A percentile compares a stretch with the other conserved stretches of the same genome.
These are phyloP conservation scores for Mythimna pallens DNA, from an alignment of 2,888 invertebrate genomes.

Conservation along the genomic window DNA sequence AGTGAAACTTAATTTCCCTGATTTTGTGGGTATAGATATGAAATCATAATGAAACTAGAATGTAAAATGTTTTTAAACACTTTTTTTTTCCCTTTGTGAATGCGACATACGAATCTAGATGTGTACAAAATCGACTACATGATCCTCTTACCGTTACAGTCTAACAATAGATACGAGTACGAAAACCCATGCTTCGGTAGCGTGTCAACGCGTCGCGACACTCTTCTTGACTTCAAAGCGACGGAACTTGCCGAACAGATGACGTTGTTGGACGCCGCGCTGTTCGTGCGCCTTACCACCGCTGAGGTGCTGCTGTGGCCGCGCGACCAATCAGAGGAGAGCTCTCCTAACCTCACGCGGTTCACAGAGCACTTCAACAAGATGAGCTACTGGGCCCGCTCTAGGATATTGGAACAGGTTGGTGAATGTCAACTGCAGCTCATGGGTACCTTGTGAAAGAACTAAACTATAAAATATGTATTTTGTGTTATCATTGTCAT, in stretches of 20 bases:
- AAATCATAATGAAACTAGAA: too few species aligned
- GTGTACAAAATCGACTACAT: background rate
- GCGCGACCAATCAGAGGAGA: slow-evolving; percentile 98
- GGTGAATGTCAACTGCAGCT: slow-evolving; percentile 1
- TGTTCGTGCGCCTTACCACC: slow-evolving; percentile 99
- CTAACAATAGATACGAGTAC: slow-evolving; percentile 85
- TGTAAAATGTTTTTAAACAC: too few species aligned
- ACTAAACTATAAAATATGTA: too few species aligned
- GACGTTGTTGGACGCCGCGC: slow-evolving; percentile 98
- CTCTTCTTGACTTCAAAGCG: slow-evolving; percentile 97
- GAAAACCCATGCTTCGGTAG: slow-evolving; percentile 85
- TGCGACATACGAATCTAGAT: background rate
- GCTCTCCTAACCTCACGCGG: slow-evolving; percentile 98
- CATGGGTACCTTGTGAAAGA: too few species aligned
- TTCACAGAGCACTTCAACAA: slow-evolving; percentile 99
- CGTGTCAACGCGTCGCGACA: slow-evolving; percentile 87
- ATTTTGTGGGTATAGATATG: too few species aligned
- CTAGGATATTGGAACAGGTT: slow-evolving; percentile 96
- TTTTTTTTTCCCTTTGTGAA: too few species aligned
- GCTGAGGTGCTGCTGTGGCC: slow-evolving; percentile 99
- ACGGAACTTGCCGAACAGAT: slow-evolving; percentile 99
- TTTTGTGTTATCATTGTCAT: too few species aligned
- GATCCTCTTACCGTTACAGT: slow-evolving; percentile 65
- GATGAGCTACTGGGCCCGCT: slow-evolving; percentile 99
- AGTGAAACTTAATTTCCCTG: too few species aligned